Conservation (phyloP, 2,113 vertebrate species). For the Grantiella picta region DNA sequence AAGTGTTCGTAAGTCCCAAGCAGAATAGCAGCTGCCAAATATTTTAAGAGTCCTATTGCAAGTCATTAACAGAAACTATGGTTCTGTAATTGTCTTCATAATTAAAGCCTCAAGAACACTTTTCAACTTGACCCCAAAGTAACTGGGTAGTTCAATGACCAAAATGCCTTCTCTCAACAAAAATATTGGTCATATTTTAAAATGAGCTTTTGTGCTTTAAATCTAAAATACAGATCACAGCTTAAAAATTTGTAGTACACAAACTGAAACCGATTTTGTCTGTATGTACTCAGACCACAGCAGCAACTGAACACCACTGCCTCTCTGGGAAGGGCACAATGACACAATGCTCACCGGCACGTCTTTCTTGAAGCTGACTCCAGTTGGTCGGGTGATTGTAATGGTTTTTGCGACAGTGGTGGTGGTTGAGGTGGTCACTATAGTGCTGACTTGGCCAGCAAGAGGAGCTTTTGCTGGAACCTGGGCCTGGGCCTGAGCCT, state of each 20-base stretch:
- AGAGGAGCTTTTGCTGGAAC: conserved; percentile 87
- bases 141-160: neutral
- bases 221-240: fast-evolving
- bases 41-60: neutral
- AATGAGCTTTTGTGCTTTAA: neutral
- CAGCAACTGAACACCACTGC: neutral
- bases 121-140: neutral
- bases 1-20: neutral
- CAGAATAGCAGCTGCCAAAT: neutral
- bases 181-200: fast-evolving
- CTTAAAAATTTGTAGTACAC: neutral
- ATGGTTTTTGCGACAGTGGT: conserved; percentile 94
- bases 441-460: conserved; percentile 90
- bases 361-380: conserved; percentile 97
- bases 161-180: neutral
- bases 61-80: neutral
- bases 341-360: conserved; percentile 85
- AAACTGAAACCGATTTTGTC: neutral
- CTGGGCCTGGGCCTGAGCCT: conserved; percentile 89
- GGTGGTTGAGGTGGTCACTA: conserved; percentile 92
- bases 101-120: neutral
- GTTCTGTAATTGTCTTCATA: neutral
- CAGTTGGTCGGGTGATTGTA: conserved; percentile 90
- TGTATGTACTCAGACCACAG: neutral
- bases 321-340: neutral